A percentile compares a stretch with the other conserved stretches of the same genome.
phyloP scores from a whole-genome alignment of 2,888 invertebrate species.

The Teinopalpus imperialis region DNA sequence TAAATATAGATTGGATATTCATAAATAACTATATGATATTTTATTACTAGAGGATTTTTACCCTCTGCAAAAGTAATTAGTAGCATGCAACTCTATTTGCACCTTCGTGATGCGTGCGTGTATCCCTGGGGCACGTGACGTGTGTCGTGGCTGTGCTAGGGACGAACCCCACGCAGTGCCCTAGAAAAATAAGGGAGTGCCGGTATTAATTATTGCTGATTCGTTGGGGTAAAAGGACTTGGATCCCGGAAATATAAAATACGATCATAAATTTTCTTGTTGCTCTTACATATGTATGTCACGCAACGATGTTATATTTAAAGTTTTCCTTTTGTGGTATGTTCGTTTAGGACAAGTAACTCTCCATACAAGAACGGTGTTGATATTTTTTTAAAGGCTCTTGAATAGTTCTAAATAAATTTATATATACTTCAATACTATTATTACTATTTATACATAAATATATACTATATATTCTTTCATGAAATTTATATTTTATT shows the following conservation, averaged over 20 bases:
- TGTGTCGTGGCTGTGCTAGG: slow-evolving; percentile 40
- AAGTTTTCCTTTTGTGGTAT: too few species aligned
- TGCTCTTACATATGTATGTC: neutral
- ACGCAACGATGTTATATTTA: too few species aligned
- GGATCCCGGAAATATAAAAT: slow-evolving; percentile 40
- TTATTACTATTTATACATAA: too few species aligned
- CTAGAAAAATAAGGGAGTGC: slow-evolving; percentile 59
- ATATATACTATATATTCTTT: too few species aligned
- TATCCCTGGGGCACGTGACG: slow-evolving; percentile 48
- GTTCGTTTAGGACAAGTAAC: too few species aligned
- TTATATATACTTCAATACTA: too few species aligned
- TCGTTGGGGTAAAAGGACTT: slow-evolving; percentile 39
- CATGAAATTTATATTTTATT: too few species aligned
- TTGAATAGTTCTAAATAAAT: too few species aligned
- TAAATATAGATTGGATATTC: too few species aligned
- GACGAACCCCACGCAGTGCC: slow-evolving; percentile 54
- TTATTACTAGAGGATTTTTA: slow-evolving; percentile 3
- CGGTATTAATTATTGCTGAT: slow-evolving; percentile 62
- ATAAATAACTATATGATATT: too few species aligned
- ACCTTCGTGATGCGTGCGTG: slow-evolving; percentile 43
- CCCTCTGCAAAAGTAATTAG: slow-evolving; percentile 21
- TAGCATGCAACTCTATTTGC: slow-evolving; percentile 38
- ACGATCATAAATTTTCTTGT: slow-evolving; percentile 41
- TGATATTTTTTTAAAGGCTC: too few species aligned
- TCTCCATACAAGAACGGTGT: too few species aligned